These are phyloP conservation scores for Drosophila phalerata DNA, from an alignment of 2,888 invertebrate genomes.

Conservation along the genomic window DNA sequence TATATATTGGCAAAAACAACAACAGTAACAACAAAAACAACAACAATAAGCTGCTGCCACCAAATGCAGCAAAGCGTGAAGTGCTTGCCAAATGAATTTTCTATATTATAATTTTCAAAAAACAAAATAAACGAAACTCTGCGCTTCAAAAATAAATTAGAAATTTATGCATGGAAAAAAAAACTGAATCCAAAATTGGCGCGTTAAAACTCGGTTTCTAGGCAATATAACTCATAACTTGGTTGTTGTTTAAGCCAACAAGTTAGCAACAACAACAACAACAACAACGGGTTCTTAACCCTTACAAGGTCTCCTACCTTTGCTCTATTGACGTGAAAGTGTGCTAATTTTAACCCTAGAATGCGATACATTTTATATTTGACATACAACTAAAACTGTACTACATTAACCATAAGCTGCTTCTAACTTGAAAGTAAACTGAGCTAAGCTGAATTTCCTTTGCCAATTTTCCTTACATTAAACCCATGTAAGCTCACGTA, in stretches of 20 bases:
- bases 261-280: neutral
- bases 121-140: constrained; percentile 20
- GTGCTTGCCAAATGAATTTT: constrained; percentile 79
- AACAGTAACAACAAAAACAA: constrained; percentile 16
- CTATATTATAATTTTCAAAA: constrained; percentile 45
- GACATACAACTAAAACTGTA: constrained; percentile 1
- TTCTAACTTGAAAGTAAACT: neutral
- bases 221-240: constrained; percentile 15
- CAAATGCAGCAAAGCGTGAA: constrained; percentile 81
- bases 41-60: constrained; percentile 54
- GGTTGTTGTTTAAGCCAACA: constrained; percentile 23
- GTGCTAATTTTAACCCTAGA: constrained; percentile 24
- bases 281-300: constrained; percentile 28
- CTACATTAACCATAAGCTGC: constrained; percentile 16
- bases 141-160: constrained; percentile 41
- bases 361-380: constrained; percentile 25
- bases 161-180: constrained; percentile 47
- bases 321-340: constrained; percentile 52
- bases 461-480: neutral
- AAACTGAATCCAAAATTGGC: constrained; percentile 40
- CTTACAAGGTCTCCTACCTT: constrained; percentile 14
- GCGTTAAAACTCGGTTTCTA: constrained; percentile 37
- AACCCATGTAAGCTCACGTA: constrained; percentile 1
- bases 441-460: neutral
- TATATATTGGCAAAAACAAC: constrained; percentile 48